Base-by-base conservation (phyloP, 1,140 invertebrate species). In the Antheraea mylitta region DNA sequence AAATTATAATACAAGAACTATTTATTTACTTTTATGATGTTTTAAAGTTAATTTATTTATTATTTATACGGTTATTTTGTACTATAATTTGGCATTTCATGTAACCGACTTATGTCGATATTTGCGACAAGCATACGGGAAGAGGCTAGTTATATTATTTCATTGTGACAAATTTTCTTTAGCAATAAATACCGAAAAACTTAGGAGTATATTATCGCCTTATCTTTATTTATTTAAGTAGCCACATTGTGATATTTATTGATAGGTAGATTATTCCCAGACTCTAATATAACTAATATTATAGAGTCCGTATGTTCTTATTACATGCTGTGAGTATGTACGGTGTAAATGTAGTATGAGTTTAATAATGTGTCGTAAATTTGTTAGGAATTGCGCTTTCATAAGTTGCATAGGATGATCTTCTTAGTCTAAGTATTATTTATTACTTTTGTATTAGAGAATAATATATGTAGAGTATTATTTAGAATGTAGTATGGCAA, bases 191-290 rank as follows among this genome's bases (percentile, higher is more conserved):
- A 37, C 30, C 9, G 58, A 58, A 37, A 22, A 61, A 22, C 19
- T 16, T 30, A 30, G 53, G 22, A 37, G 67, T 72, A 78, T 87
- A 86, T 75, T 79, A 73, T 80, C 78, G 80, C 77, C 73, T 45
- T 66, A 79, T 82, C 74, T 82, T 75, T 72, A 70, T 81, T 75
- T 83, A 80, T 78, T 83, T 76, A 71, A 69, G 78, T 89, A 89
- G 85, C 82, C 78, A 87, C 88, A 87, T 85, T 90, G 87, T 90
- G 86, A 87, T 90, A 90, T 88, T 87, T 77, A 80, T 75, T 84
- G 79, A 16, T 53, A 53, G 16, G 10, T 53, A 53, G 45, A 13
- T 53, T 53, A 16, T 53, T 53, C 9, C 45, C 45, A 53, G 45
- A 53, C 9, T 53, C 5, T 53, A 53, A 16, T 16, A 53, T 53